Evolutionary conservation across 1,140 invertebrate species (phyloP).

Genomic region (Scaptomyza hsui): DNA sequence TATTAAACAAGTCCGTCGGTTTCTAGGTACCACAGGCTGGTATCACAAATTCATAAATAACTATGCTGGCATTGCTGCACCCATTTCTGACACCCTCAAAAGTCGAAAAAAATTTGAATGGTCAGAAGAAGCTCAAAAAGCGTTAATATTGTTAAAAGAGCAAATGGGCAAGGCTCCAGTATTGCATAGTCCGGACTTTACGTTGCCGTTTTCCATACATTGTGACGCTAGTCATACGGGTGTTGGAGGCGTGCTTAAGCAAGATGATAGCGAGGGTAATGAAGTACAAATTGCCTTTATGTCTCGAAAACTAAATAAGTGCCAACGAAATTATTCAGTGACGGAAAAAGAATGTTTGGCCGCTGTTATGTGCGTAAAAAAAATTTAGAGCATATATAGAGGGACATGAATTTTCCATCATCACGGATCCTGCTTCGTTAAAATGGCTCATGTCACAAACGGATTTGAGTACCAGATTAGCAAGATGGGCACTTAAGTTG

Average conservation of each 20-base stretch:
- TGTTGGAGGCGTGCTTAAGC: neutral
- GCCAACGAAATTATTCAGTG: neutral
- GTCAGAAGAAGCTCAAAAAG: neutral
- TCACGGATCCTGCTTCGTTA: too few relatives aligned
- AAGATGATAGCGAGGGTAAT: neutral
- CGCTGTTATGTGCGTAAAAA: neutral
- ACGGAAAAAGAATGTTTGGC: slow-evolving; percentile 5
- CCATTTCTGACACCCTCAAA: too few relatives aligned
- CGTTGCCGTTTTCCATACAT: neutral
- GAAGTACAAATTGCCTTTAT: too few relatives aligned
- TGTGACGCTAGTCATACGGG: slow-evolving; percentile 1
- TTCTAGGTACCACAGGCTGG: too few relatives aligned
- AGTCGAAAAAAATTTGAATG: too few relatives aligned
- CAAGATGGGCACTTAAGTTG: too few relatives aligned
- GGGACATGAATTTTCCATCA: neutral
- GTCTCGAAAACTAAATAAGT: neutral
- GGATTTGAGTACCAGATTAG: too few relatives aligned
- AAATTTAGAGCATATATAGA: slow-evolving; percentile 8
- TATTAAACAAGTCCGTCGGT: too few relatives aligned
- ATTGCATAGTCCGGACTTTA: slow-evolving; percentile 3
- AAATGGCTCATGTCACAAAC: too few relatives aligned
- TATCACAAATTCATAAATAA: neutral
- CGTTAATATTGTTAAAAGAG: neutral
- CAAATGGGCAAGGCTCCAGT: neutral
- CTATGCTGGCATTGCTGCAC: neutral